Evolutionary conservation across 2,797 vertebrate species (phyloP).

Genomic region (Xerus rutilus): DNA sequence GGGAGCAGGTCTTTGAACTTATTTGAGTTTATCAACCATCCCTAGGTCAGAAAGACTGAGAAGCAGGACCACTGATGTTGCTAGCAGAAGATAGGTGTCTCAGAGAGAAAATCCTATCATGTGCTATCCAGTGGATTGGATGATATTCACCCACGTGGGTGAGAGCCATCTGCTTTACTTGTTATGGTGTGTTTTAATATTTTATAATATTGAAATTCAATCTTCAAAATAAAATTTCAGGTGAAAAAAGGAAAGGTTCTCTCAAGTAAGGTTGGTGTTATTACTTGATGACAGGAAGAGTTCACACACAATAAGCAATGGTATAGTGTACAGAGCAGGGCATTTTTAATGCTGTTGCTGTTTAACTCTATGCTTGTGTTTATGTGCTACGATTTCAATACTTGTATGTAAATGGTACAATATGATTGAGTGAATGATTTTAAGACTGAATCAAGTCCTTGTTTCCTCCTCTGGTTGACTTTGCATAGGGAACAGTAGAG

Average conservation of each 20-base stretch:
- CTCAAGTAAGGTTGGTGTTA: not conserved
- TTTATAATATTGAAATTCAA: not conserved
- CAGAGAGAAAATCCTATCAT: not conserved
- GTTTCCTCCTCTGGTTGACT: not conserved
- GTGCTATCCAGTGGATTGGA: not conserved
- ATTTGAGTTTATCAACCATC: not conserved
- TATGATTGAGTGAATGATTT: not conserved
- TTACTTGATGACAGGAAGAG: not conserved
- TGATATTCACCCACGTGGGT: not conserved
- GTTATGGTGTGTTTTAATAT: not conserved
- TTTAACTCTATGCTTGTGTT: not conserved
- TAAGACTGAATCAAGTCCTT: not conserved
- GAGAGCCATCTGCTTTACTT: not conserved
- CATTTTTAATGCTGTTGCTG: not conserved
- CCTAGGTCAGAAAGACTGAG: accelerated
- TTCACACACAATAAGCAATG: not conserved
- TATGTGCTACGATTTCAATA: no score
- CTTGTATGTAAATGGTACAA: not conserved
- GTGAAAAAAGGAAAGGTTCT: not conserved
- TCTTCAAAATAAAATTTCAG: not conserved
- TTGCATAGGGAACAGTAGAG: not conserved
- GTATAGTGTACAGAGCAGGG: not conserved
- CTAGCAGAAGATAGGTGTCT: not conserved
- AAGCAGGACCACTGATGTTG: not conserved
- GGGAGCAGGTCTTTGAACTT: not conserved